Percentiles rank a stretch among this genome's conserved stretches.
phyloP scores from a whole-genome alignment of 2,113 vertebrate genomes.

The Chaetodon auriga region DNA sequence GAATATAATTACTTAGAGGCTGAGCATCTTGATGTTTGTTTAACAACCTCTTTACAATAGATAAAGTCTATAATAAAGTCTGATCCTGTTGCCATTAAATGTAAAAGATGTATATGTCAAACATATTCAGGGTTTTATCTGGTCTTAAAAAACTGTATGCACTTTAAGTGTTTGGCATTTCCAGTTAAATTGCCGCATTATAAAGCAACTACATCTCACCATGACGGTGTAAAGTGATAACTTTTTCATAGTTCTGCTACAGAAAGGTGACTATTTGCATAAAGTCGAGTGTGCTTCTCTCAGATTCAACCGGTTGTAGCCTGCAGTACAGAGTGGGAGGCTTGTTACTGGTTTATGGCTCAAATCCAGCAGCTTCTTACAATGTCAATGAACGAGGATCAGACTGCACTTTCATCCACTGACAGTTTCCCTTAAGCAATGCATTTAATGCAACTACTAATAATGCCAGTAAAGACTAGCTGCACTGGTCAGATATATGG shows the following conservation, averaged over 20 bases:
- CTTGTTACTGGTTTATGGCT: background rate
- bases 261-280: slow-evolving; percentile 41
- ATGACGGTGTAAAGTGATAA: slow-evolving; percentile 1
- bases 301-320: slow-evolving; percentile 4
- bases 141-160: background rate
- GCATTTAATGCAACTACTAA: background rate
- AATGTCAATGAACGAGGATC: background rate
- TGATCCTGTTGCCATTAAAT: background rate
- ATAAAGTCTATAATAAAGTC: background rate
- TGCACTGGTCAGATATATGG: background rate
- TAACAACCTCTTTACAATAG: background rate
- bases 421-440: background rate
- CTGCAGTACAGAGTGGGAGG: background rate
- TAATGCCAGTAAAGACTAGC: background rate
- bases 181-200: slow-evolving; percentile 23
- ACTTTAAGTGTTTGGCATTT: slow-evolving; percentile 48
- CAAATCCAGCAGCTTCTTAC: slow-evolving; percentile 4
- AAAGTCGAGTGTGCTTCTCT: background rate
- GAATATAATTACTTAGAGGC: background rate
- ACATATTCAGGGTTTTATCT: background rate
- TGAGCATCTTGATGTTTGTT: background rate
- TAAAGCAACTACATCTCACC: background rate
- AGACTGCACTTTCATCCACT: background rate
- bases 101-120: background rate
- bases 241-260: slow-evolving; percentile 17